phyloP scores from a whole-genome alignment of 2,888 invertebrate species.

The Crocallis elinguaria region DNA sequence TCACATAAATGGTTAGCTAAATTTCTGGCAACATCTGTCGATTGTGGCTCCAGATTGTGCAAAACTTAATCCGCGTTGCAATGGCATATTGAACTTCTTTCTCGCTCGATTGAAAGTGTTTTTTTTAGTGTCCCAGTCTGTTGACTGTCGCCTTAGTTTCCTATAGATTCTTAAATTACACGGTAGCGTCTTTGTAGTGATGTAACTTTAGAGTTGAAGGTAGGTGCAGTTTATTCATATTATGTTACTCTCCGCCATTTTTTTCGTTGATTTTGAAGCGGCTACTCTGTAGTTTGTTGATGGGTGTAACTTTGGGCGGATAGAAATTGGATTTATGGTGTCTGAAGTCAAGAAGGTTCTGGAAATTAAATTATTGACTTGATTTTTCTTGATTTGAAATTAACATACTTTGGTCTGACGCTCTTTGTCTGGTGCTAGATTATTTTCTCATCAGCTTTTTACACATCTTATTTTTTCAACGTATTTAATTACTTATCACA shows the following conservation, averaged over 20 bases:
- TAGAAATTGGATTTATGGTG: constrained; percentile 61
- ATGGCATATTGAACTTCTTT: constrained; percentile 79
- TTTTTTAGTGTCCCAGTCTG: constrained; percentile 69
- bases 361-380: too few relatives aligned
- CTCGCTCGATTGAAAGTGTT: constrained; percentile 75
- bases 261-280: constrained; percentile 41
- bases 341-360: constrained; percentile 45
- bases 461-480: not conserved
- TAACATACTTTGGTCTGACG: constrained; percentile 40
- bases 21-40: constrained; percentile 78
- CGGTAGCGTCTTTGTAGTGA: constrained; percentile 75
- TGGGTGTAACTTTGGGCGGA: constrained; percentile 70
- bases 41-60: constrained; percentile 73
- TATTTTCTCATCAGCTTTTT: constrained; percentile 31
- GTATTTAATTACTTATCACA: constrained; percentile 14
- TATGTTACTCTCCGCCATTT: constrained; percentile 60
- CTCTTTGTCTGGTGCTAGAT: constrained; percentile 30
- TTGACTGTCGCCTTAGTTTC: constrained; percentile 79
- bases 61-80: constrained; percentile 80
- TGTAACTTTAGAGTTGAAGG: constrained; percentile 64
- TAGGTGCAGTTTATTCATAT: constrained; percentile 66
- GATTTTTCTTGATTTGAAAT: too few relatives aligned
- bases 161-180: constrained; percentile 74
- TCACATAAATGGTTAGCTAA: constrained; percentile 65
- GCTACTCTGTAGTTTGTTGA: constrained; percentile 58